phyloP scores from a whole-genome alignment of 2,888 invertebrate species.

The Tipula lateralis region DNA sequence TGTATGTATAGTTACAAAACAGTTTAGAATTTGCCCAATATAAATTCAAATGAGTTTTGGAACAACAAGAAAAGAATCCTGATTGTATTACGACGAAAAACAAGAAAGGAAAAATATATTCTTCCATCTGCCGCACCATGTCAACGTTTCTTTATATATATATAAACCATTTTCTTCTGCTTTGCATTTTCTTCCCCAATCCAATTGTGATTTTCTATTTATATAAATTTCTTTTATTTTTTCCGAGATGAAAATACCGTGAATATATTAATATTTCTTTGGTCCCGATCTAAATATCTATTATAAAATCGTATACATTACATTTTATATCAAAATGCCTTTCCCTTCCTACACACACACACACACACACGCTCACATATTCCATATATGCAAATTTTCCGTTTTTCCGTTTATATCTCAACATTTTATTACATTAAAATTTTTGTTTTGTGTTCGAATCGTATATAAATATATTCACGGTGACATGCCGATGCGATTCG shows the following conservation, averaged over 20 bases:
- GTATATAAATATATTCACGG: not conserved
- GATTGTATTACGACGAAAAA: not conserved
- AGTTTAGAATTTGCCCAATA: conserved; percentile 19
- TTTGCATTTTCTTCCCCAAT: not conserved
- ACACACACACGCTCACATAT: not conserved
- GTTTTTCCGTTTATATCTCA: not conserved
- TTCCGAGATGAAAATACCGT: not conserved
- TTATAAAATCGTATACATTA: not conserved
- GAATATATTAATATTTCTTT: not conserved
- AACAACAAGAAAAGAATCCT: not conserved
- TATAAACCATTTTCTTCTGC: not conserved
- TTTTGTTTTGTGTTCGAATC: not conserved
- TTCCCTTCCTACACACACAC: not conserved
- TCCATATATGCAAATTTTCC: conserved; percentile 6
- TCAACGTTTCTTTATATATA: not conserved
- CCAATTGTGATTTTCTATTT: conserved; percentile 24
- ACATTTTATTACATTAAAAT: not conserved
- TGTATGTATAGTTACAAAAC: not conserved
- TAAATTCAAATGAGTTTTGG: not conserved
- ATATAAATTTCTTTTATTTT: not conserved
- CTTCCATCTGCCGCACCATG: conserved; percentile 12
- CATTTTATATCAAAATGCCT: not conserved
- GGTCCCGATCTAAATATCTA: not conserved
- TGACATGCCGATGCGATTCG: conserved; percentile 11
- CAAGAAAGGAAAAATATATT: not conserved